These are phyloP conservation scores for Argyresthia albistria DNA, from an alignment of 2,888 invertebrate genomes.

Conservation along the genomic window DNA sequence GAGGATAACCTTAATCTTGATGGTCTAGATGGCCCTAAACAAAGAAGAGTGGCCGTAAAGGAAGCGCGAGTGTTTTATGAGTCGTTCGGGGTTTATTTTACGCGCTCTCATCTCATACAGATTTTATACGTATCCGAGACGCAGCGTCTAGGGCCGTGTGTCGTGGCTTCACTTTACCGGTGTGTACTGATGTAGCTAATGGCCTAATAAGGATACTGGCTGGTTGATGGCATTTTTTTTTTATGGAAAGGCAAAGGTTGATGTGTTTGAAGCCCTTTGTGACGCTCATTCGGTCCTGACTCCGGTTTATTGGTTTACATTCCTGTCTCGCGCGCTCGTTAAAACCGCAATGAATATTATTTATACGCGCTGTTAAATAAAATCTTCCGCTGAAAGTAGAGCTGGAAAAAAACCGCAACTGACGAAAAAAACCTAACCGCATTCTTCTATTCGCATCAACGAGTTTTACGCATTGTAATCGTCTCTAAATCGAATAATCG, in stretches of 20 bases:
- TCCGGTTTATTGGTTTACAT: too few species aligned
- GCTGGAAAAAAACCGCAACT: constrained; percentile 19
- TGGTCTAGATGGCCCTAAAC: constrained; percentile 32
- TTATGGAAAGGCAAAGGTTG: not conserved
- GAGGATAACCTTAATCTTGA: constrained; percentile 11
- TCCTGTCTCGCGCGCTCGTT: too few species aligned
- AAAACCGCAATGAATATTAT: too few species aligned
- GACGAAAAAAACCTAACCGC: constrained; percentile 25
- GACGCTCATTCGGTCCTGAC: too few species aligned
- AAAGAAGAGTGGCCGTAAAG: constrained; percentile 40
- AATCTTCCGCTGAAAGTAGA: too few species aligned
- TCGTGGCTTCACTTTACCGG: too few species aligned
- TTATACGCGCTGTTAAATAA: too few species aligned
- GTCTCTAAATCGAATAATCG: constrained; percentile 57
- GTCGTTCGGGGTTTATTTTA: constrained; percentile 58
- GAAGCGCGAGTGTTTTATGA: constrained; percentile 44
- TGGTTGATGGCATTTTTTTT: not conserved
- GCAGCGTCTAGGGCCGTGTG: constrained; percentile 18
- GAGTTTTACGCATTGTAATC: constrained; percentile 60
- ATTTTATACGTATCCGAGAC: constrained; percentile 56
- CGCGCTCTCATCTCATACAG: constrained; percentile 49
- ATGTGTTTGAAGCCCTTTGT: too few species aligned
- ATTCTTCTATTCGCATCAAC: constrained; percentile 28
- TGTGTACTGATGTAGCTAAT: constrained; percentile 1
- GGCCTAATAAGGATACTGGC: not conserved